These are phyloP conservation scores for Leucozona laternaria DNA, from an alignment of 2,888 invertebrate species.

Conservation along the genomic window DNA sequence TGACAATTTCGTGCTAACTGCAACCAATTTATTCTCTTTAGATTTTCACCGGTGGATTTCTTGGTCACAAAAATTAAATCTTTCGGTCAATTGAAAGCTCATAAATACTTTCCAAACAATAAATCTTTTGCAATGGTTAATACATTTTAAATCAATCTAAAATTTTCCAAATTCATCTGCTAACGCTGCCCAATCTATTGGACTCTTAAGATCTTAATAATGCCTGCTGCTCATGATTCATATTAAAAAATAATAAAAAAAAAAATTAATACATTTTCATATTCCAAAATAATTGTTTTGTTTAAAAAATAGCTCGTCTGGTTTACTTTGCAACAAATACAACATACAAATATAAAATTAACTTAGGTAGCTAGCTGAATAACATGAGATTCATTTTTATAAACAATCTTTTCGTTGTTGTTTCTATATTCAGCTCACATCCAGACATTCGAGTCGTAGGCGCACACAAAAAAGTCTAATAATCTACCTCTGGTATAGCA, in stretches of 20 bases:
- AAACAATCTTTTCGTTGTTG: background rate
- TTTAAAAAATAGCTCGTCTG: constrained; percentile 14
- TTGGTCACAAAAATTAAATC: no score
- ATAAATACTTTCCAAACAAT: no score
- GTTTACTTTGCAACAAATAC: constrained; percentile 8
- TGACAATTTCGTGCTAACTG: no score
- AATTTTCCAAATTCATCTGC: no score
- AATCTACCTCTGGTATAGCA: background rate
- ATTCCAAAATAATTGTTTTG: background rate
- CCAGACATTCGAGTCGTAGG: background rate
- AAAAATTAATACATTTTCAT: no score
- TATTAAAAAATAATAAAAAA: background rate
- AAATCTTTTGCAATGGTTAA: no score
- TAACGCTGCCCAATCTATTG: no score
- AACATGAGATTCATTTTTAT: background rate
- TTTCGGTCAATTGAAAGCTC: no score
- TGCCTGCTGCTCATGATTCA: background rate
- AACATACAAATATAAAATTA: constrained; percentile 2
- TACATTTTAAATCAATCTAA: no score
- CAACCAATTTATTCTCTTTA: no score
- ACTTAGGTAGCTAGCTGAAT: background rate
- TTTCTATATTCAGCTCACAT: background rate
- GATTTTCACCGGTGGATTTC: no score
- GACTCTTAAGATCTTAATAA: no score
- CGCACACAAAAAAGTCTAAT: background rate